These are phyloP conservation scores for Diaprepes abbreviatus DNA, from an alignment of 2,888 invertebrate species.

Conservation along the genomic window DNA sequence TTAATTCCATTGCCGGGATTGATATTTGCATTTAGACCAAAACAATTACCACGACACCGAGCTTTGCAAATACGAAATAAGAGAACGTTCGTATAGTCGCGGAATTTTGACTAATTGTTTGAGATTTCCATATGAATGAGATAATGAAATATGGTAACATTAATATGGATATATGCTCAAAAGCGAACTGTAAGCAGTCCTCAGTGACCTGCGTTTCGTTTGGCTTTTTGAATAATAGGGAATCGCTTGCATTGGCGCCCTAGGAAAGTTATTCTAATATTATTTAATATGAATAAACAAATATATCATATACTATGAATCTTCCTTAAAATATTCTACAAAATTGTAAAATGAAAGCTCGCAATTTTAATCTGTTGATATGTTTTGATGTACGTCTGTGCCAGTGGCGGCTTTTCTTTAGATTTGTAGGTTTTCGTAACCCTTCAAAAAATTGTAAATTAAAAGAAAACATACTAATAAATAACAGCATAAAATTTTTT, in stretches of 20 bases:
- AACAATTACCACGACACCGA: slow-evolving; percentile 42
- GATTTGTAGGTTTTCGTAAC: too few species aligned
- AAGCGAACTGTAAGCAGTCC: slow-evolving; percentile 67
- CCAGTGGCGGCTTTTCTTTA: too few species aligned
- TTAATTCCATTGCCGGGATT: slow-evolving; percentile 38
- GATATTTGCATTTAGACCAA: slow-evolving; percentile 48
- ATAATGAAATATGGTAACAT: slow-evolving; percentile 85
- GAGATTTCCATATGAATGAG: slow-evolving; percentile 88
- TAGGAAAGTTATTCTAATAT: too few species aligned
- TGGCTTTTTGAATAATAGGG: slow-evolving; percentile 45
- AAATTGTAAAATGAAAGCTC: too few species aligned
- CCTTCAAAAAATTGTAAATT: too few species aligned
- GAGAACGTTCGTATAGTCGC: slow-evolving; percentile 49
- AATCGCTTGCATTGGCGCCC: slow-evolving; percentile 39
- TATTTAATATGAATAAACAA: too few species aligned
- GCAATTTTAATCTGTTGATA: too few species aligned
- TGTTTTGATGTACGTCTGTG: too few species aligned
- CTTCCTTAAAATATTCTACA: too few species aligned
- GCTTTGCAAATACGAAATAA: slow-evolving; percentile 44
- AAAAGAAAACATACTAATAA: too few species aligned
- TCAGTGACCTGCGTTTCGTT: slow-evolving; percentile 58
- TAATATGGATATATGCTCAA: slow-evolving; percentile 79
- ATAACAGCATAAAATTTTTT: too few species aligned
- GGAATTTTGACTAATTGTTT: slow-evolving; percentile 72
- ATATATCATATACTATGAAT: too few species aligned